Conservation (phyloP, 92 coral and sea anemone genomes). For the Isaurus tuberculatus region DNA sequence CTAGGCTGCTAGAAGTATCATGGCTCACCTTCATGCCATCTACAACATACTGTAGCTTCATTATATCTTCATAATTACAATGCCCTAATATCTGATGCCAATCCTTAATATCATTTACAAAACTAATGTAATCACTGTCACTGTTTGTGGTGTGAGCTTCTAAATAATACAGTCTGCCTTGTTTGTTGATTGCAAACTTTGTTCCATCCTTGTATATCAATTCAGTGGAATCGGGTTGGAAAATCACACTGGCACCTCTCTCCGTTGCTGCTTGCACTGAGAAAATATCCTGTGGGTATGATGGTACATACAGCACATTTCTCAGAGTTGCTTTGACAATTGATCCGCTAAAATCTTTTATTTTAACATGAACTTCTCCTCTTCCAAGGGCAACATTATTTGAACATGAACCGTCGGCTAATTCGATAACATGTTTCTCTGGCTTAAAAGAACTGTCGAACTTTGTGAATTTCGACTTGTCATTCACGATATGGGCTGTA, state of each 20-base stretch:
- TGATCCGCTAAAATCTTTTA: slow-evolving; percentile 2
- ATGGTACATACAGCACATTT: slow-evolving; percentile 33
- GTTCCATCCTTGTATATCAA: slow-evolving; percentile 51
- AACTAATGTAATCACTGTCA: slow-evolving; percentile 46
- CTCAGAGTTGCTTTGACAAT: slow-evolving; percentile 7
- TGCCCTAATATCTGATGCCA: slow-evolving; percentile 63
- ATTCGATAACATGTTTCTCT: slow-evolving; percentile 30
- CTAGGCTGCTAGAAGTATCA: slow-evolving; percentile 46
- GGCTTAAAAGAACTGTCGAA: slow-evolving; percentile 28
- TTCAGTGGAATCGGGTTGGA: slow-evolving; percentile 23
- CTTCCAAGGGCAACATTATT: slow-evolving; percentile 39
- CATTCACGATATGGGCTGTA: slow-evolving; percentile 45
- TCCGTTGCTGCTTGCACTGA: slow-evolving; percentile 42
- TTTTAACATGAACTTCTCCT: slow-evolving; percentile 8
- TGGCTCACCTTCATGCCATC: slow-evolving; percentile 66
- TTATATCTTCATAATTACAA: slow-evolving; percentile 54
- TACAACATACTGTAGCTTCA: slow-evolving; percentile 49
- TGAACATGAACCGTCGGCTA: slow-evolving; percentile 41
- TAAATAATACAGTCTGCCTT: slow-evolving; percentile 47
- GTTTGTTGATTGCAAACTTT: slow-evolving; percentile 49
- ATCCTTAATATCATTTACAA: slow-evolving; percentile 22
- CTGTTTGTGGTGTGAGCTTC: slow-evolving; percentile 1
- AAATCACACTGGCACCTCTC: slow-evolving; percentile 31
- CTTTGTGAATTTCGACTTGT: slow-evolving; percentile 31
- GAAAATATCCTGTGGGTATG: slow-evolving; percentile 48